Evolutionary conservation across 1,140 invertebrate genomes (phyloP), one percentile per base, ranked within the genome.

Genomic region (Trichogramma pretiosum): DNA sequence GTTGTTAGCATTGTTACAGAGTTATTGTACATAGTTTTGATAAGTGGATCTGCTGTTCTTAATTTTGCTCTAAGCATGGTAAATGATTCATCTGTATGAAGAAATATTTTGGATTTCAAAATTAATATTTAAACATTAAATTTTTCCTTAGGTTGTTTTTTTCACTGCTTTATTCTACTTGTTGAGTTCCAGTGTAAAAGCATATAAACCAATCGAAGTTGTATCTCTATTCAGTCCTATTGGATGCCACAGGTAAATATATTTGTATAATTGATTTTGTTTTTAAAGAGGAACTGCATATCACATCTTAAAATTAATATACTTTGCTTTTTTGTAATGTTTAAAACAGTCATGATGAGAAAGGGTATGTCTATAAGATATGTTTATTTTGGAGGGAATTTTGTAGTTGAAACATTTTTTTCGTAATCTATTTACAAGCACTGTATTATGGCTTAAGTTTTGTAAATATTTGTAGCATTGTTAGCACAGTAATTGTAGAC

Each of bases 121-220:
- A n/a, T 33, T 3, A 33, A 33, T 7, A 52, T 34, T 52, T 47
- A 45, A 55, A 49, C 2, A 39, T 56, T 48, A 36, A 19, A 48
- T 52, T 56, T 56, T 53, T 38, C 72, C 73, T 13, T 61, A 95
- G 91, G 81, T 96, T 50, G 87, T 98, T 1, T 98, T 98, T 73
- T 82, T 98, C 57, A 96, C 94, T 2, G 91, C 93, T 0, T 70
- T 98, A 4, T 99, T 97, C 68, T 98, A 98, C 66, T 74, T 99
- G 26, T 73, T 99, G 34, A 89, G 85, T 52, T 87, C 85, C 2
- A 96, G 92, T 68, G 82, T 81, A 53, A 81, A 85, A 34, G 78
- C 87, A 34, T 98, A 97, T 62, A 94, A 93, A 65, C 93, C 93
- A 0, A 82, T 95, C 30, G 90, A 92, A 64, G 68, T 90, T 11